Evolutionary conservation across 1,140 invertebrate genomes (phyloP), one percentile per base, ranked within the genome.

Genomic region (Andricus grossulariae): DNA sequence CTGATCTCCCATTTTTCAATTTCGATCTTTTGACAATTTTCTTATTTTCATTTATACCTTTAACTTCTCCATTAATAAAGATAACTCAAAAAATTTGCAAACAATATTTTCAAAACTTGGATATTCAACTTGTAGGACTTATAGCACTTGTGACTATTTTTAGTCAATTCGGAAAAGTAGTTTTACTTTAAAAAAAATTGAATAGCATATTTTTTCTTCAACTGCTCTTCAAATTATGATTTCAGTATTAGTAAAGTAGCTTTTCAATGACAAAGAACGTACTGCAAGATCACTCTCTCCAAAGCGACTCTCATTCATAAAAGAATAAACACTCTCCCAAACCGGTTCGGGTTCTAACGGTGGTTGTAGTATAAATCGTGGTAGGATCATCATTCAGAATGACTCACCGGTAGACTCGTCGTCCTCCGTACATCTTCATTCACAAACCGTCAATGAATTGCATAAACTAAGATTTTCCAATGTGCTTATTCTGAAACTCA

Each of bases 361-460:
- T 79, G 75, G 80, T 80, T 84, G 84, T 81, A 82, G 80, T 70
- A 76, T 66, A 66, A 66, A 66, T 39, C 32, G 79, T 84, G 79
- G 83, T 84, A 84, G 66, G 60, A 70, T 82, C 82, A 71, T 80
- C 75, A 84, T 81, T 85, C 75, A 84, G 57, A 81, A 82, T 80
- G 80, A 83, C 60, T 81, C 79, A 84, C 83, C 79, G 72, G 45
- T 52, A 75, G 75, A 86, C 81, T 82, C 81, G 82, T 84, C 85
- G 77, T 85, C 82, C 82, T 77, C 66, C 78, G 70, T 72, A 80
- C 82, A 84, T 89, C 85, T 88, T 89, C 88, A 89, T 89, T 89
- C 85, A 88, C 70, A 52, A 60, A 76, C 78, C 76, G 77, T 83
- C 79, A 79, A 80, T 83, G 80, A 82, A 82, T 77, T 71, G 76